These are phyloP conservation scores for Halcyon chelicuti DNA, from an alignment of 2,797 vertebrate species.

Conservation along the genomic window DNA sequence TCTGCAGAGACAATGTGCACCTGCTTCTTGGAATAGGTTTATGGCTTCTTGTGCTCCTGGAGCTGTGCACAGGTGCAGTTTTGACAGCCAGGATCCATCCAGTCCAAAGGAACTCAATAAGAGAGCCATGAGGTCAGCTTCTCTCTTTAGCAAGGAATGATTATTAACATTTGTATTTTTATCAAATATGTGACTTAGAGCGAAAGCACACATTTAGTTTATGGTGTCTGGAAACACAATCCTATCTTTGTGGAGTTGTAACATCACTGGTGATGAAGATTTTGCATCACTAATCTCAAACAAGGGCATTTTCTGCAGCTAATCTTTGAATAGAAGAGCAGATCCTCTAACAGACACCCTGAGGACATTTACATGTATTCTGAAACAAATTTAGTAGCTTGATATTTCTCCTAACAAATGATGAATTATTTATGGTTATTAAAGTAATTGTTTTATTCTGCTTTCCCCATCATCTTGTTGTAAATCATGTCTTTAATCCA, in stretches of 20 bases:
- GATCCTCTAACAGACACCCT: background rate
- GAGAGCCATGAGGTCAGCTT: background rate
- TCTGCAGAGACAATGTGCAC: background rate
- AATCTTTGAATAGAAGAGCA: background rate
- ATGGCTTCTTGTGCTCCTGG: background rate
- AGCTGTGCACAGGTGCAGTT: background rate
- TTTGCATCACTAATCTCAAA: background rate
- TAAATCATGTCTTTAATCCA: background rate
- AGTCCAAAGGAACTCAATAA: background rate
- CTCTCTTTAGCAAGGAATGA: background rate
- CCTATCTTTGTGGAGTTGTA: background rate
- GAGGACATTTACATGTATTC: background rate
- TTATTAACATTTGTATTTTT: background rate
- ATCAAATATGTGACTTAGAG: background rate
- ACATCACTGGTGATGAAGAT: background rate
- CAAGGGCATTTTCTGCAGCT: background rate
- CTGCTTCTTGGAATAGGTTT: background rate
- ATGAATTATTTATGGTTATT: background rate
- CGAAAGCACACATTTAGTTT: background rate
- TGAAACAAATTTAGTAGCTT: background rate
- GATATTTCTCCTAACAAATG: slow-evolving; percentile 18
- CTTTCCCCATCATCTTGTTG: background rate
- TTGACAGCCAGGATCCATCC: background rate
- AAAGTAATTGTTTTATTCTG: background rate
- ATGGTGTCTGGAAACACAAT: background rate